Percentiles rank a stretch among this genome's conserved stretches.
phyloP scores from a whole-genome alignment of 2,113 vertebrate species.

The Leptodactylus fuscus region DNA sequence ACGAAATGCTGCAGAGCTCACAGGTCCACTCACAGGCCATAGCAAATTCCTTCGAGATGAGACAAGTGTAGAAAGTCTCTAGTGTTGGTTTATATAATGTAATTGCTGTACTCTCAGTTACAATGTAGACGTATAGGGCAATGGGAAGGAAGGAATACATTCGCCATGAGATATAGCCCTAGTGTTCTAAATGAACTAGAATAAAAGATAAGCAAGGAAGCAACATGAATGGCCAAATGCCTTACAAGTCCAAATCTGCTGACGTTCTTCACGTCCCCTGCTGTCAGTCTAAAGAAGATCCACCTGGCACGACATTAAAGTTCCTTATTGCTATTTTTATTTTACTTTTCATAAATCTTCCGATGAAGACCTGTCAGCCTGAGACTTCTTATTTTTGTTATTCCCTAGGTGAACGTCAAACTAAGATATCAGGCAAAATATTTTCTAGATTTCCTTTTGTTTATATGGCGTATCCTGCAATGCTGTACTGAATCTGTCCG shows the following conservation, averaged over 20 bases:
- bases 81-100: conserved; percentile 30
- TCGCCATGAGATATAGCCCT: background rate
- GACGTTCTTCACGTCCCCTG: background rate
- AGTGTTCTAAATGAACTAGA: background rate
- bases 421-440: background rate
- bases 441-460: background rate
- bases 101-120: background rate
- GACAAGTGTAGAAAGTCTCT: background rate
- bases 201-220: background rate
- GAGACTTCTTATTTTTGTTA: background rate
- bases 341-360: background rate
- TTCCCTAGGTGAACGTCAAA: background rate
- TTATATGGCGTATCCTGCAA: too few relatives aligned
- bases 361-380: background rate
- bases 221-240: background rate
- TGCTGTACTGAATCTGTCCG: too few relatives aligned
- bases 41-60: conserved; percentile 37
- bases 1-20: background rate
- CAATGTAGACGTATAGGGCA: background rate
- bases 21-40: background rate
- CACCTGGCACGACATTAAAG: background rate
- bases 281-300: background rate
- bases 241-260: background rate
- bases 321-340: background rate
- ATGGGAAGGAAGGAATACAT: background rate